phyloP scores from a whole-genome alignment of 2,113 vertebrate species.

The Zapus hudsonius region DNA sequence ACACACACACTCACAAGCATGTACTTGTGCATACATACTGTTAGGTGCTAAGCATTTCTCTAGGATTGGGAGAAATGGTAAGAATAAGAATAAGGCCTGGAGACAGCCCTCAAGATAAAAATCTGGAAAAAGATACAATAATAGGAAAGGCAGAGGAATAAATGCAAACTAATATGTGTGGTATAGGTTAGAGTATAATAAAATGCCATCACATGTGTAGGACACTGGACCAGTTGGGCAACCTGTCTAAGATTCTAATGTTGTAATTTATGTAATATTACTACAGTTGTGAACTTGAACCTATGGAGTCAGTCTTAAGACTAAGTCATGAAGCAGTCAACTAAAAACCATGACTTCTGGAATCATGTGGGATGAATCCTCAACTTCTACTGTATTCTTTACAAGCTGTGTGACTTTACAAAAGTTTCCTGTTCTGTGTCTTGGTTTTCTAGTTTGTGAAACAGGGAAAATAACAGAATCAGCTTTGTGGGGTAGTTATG shows the following conservation, averaged over 20 bases:
- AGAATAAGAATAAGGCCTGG: not conserved
- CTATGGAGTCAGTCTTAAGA: conserved; percentile 16
- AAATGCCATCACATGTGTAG: not conserved
- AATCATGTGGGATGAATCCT: not conserved
- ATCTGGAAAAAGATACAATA: conserved; percentile 34
- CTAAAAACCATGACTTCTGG: conserved; percentile 48
- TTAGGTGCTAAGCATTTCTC: conserved; percentile 33
- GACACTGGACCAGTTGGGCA: conserved; percentile 20
- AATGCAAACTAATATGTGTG: conserved; percentile 24
- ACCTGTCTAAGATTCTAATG: not conserved
- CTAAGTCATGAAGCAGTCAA: not conserved
- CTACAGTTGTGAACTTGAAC: conserved; percentile 32
- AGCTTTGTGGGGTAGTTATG: conserved; percentile 21
- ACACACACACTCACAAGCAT: too few species aligned
- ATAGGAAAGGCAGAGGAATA: conserved; percentile 32
- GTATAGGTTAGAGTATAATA: conserved; percentile 20
- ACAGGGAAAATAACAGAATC: conserved; percentile 6
- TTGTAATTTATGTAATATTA: not conserved
- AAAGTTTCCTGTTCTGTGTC: conserved; percentile 30
- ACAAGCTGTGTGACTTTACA: conserved; percentile 15
- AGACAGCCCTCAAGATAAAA: conserved; percentile 55
- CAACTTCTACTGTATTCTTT: not conserved
- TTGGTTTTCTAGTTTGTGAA: conserved; percentile 48
- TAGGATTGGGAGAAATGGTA: not conserved
- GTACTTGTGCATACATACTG: too few species aligned